These are phyloP conservation scores for Parelbella ahira DNA, from an alignment of 2,888 invertebrate species.

Conservation along the genomic window DNA sequence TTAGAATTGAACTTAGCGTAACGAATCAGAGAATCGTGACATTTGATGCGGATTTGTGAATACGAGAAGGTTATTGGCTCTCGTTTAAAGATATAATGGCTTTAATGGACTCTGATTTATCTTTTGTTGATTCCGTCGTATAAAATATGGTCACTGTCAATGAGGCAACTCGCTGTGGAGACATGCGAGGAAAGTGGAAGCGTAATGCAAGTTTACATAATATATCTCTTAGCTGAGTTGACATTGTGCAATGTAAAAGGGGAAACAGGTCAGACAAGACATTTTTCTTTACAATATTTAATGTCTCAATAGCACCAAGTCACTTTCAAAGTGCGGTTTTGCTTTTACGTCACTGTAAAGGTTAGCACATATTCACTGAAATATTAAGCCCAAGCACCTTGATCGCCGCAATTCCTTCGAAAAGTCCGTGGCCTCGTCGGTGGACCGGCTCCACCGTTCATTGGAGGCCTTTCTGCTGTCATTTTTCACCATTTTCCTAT, in stretches of 20 bases:
- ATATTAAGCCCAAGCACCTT: slow-evolving; percentile 57
- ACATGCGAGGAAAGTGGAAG: slow-evolving; percentile 12
- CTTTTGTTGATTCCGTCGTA: neutral
- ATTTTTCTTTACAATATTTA: slow-evolving; percentile 14
- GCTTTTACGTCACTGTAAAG: slow-evolving; percentile 33
- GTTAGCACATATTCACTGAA: slow-evolving; percentile 13
- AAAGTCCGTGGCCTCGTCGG: slow-evolving; percentile 72
- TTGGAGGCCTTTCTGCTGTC: slow-evolving; percentile 68
- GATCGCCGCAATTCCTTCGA: slow-evolving; percentile 81
- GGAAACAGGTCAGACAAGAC: slow-evolving; percentile 15
- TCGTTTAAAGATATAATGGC: slow-evolving; percentile 4
- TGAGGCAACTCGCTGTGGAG: slow-evolving; percentile 2
- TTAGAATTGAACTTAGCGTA: slow-evolving; percentile 18
- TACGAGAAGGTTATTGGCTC: slow-evolving; percentile 24
- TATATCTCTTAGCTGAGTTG: slow-evolving; percentile 1
- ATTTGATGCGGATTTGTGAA: slow-evolving; percentile 24
- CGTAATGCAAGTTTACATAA: slow-evolving; percentile 7
- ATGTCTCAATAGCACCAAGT: slow-evolving; percentile 33
- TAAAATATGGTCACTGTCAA: slow-evolving; percentile 11
- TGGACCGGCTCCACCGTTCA: slow-evolving; percentile 64
- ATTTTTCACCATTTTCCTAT: slow-evolving; percentile 66
- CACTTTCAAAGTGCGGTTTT: slow-evolving; percentile 30
- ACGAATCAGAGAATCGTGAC: slow-evolving; percentile 25
- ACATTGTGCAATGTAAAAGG: slow-evolving; percentile 3
- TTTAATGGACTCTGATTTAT: slow-evolving; percentile 9